Evolutionary conservation across 2,888 invertebrate genomes (phyloP).

Genomic region (Callyntrura guangdongensis): DNA sequence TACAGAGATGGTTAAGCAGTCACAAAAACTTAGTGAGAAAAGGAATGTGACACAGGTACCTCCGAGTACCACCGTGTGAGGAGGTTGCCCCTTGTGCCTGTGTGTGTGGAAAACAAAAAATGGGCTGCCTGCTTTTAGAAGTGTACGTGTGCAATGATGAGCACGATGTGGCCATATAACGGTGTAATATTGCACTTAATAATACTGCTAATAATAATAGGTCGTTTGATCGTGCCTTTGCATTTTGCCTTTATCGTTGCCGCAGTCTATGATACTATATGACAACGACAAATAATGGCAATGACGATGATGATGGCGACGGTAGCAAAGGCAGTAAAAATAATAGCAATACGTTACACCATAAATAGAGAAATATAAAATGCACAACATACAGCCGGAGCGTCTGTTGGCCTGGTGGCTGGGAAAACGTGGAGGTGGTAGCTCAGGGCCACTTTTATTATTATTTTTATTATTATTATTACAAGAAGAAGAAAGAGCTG

Average conservation of each 20-base stretch:
- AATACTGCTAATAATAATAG: constrained; percentile 54
- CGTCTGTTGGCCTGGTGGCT: constrained; percentile 26
- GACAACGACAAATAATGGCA: constrained; percentile 17
- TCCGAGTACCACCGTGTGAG: neutral
- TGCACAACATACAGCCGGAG: neutral
- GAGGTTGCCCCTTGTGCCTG: too few species aligned
- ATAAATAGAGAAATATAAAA: neutral
- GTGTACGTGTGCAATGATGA: neutral
- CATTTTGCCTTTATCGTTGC: constrained; percentile 58
- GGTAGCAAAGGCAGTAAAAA: constrained; percentile 48
- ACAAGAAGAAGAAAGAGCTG: neutral
- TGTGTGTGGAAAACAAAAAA: neutral
- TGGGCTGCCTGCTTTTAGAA: neutral
- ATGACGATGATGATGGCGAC: constrained; percentile 6
- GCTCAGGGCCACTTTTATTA: constrained; percentile 70
- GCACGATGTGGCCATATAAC: neutral
- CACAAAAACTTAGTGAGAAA: neutral
- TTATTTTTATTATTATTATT: constrained; percentile 37
- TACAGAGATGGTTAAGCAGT: neutral
- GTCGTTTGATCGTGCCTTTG: constrained; percentile 52
- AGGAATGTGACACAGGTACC: neutral
- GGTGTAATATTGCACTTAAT: constrained; percentile 26
- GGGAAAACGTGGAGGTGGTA: constrained; percentile 8
- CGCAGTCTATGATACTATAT: constrained; percentile 52
- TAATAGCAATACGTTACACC: constrained; percentile 54